phyloP scores from a whole-genome alignment of 2,113 vertebrate species.

The Sula dactylatra region DNA sequence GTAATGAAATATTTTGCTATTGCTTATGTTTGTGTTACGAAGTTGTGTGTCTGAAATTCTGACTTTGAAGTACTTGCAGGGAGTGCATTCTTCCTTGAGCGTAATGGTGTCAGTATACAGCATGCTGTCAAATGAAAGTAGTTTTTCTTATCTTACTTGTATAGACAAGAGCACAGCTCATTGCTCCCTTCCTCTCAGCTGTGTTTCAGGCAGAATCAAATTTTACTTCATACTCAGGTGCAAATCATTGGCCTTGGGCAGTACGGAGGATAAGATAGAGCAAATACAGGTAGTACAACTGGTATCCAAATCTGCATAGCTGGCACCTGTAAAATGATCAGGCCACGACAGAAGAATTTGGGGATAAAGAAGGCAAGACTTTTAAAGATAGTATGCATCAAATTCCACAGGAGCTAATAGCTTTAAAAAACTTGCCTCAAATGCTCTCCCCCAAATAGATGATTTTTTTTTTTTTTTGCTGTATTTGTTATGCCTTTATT shows the following conservation, averaged over 20 bases:
- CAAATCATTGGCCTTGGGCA: neutral
- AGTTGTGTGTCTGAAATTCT: neutral
- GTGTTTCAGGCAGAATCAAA: neutral
- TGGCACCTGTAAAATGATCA: neutral
- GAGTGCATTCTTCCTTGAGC: neutral
- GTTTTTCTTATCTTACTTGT: slow-evolving; percentile 23
- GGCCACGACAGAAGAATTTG: neutral
- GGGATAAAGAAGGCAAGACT: neutral
- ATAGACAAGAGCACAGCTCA: slow-evolving; percentile 2
- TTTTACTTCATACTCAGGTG: neutral
- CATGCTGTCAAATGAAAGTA: neutral
- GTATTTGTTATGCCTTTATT: neutral
- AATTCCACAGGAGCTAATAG: neutral
- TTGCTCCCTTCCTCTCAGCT: neutral
- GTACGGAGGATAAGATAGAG: neutral
- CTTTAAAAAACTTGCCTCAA: neutral
- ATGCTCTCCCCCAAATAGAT: neutral
- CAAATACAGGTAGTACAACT: neutral
- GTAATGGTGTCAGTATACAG: neutral
- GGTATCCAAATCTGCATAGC: neutral
- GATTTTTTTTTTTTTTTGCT: neutral
- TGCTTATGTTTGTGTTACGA: neutral
- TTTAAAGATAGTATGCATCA: neutral
- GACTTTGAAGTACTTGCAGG: neutral
- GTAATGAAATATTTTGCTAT: neutral